Conservation (phyloP, 2,113 vertebrate species). For the Balaeniceps rex region DNA sequence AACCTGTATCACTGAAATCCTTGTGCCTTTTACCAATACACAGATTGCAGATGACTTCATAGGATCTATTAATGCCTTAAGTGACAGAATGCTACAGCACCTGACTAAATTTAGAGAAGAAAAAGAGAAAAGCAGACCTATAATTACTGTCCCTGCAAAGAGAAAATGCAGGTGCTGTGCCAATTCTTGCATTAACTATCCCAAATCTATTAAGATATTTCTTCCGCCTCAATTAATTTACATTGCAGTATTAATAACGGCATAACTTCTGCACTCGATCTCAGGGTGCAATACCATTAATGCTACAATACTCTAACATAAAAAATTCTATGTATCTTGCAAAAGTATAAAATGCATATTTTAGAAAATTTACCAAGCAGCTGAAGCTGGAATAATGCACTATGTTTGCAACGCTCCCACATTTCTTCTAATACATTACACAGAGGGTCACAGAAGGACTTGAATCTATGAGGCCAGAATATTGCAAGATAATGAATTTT, state of each 20-base stretch:
- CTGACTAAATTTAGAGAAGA: background rate
- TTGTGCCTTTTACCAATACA: background rate
- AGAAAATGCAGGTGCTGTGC: background rate
- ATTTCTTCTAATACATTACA: background rate
- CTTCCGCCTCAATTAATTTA: background rate
- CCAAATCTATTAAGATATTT: background rate
- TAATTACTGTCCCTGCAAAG: background rate
- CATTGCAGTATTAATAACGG: background rate
- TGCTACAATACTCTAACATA: background rate
- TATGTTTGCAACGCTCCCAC: background rate
- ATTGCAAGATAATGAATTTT: background rate
- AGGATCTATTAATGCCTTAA: background rate
- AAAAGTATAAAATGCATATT: background rate
- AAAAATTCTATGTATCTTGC: background rate
- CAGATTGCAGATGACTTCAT: background rate
- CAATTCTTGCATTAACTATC: constrained; percentile 22
- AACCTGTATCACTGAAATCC: background rate
- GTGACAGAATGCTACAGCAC: background rate
- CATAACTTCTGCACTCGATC: background rate
- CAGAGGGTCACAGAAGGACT: background rate
- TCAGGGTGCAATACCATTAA: background rate
- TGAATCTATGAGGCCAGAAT: background rate
- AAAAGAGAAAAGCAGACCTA: background rate
- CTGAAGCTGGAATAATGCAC: background rate
- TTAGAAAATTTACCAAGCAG: background rate